phyloP scores from a whole-genome alignment of 2,113 vertebrate genomes.

The Hippocampus abdominalis region DNA sequence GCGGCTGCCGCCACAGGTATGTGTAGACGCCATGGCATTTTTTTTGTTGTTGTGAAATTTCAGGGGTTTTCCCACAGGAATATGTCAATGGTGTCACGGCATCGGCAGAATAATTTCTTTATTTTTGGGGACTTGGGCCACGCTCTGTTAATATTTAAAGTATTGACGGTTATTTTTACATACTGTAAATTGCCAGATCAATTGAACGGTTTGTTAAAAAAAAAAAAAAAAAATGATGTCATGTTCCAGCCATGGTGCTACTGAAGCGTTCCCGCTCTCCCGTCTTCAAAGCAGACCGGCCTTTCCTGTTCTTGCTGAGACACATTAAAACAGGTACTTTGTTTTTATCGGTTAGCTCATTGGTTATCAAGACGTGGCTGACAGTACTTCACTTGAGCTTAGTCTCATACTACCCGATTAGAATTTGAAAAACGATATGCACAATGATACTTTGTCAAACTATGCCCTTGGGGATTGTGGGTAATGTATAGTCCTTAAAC shows the following conservation, averaged over 20 bases:
- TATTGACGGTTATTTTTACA: neutral
- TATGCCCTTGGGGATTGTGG: neutral
- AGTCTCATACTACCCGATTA: neutral
- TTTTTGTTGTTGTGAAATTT: too few species aligned
- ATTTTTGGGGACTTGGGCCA: too few species aligned
- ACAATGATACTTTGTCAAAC: neutral
- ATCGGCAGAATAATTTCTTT: too few species aligned
- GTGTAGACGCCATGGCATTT: neutral
- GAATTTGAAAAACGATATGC: neutral
- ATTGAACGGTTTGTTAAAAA: neutral
- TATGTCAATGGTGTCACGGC: too few species aligned
- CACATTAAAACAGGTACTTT: conserved; percentile 79
- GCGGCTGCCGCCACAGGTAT: conserved; percentile 82
- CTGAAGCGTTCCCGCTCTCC: conserved; percentile 83
- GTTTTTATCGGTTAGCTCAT: neutral
- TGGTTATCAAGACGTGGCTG: neutral
- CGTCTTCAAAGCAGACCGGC: conserved; percentile 85
- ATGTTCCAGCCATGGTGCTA: conserved; percentile 78
- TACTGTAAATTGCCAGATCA: neutral
- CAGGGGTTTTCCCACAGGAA: too few species aligned
- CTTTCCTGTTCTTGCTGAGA: conserved; percentile 83
- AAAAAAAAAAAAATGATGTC: neutral
- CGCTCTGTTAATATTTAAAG: too few species aligned
- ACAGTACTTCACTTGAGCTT: neutral
- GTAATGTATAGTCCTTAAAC: neutral